Evolutionary conservation across 2,888 invertebrate species (phyloP), one percentile per base, ranked within the genome.

Genomic region (Alloplasta piceator): DNA sequence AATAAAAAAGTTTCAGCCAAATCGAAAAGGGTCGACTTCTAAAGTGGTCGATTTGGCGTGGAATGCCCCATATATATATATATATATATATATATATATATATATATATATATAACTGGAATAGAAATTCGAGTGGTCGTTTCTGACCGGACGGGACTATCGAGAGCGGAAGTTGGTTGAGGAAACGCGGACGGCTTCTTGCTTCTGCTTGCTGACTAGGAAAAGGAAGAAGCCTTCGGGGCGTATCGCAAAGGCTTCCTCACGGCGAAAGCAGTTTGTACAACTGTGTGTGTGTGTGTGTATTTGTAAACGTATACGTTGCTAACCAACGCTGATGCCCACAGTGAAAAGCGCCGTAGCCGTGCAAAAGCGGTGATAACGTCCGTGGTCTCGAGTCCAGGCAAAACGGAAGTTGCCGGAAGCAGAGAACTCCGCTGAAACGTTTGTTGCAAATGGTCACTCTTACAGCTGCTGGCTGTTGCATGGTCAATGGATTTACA

Each of bases 111-210:
- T 12, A 12, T 6, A n/a, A 48, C 9, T n/a, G 10, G 48, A 10
- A 26, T 48, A 7, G 48, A 36, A 71, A 66, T 75, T 70, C 68
- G 71, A 78, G 70, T 63, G 61, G 72, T 74, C 81, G 81, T 81
- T 81, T 58, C 46, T 74, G 70, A 63, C 75, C 78, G 82, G 82
- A 82, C 72, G 78, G 56, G 67, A 67, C 82, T 78, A 82, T 82
- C 82, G 78, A 71, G 63, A 82, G 61, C 82, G 82, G 82, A 82
- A 75, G 78, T 64, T 46, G 12, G 41, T 50, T 36, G 63, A 78
- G 82, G 78, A 82, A 82, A 75, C 67, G 72, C 74, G 75, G 52
- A 66, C 68, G 63, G 79, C 64, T 75, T 71, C 70, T 73, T 76
- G 52, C 67, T 70, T 64, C 68, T 80, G 74, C 60, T 66, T 38